Percentiles rank a stretch among this genome's conserved stretches.
These are phyloP conservation scores for Willisornis vidua DNA, from an alignment of 2,113 vertebrate genomes.

Conservation along the genomic window DNA sequence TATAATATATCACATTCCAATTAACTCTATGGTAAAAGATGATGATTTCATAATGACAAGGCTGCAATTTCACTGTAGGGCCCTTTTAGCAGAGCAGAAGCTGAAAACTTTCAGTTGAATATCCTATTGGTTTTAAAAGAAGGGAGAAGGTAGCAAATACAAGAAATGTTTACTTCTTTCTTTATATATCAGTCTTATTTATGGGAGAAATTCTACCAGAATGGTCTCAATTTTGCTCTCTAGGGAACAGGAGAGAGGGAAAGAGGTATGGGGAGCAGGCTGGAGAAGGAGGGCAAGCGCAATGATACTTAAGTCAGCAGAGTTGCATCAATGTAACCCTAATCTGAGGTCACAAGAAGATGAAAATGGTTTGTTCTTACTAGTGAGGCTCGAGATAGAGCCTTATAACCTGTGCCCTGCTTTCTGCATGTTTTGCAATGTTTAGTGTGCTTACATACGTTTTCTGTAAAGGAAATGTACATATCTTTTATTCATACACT, in stretches of 20 bases:
- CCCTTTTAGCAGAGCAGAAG: neutral
- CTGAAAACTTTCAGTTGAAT: constrained; percentile 31
- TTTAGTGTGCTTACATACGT: neutral
- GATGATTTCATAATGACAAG: constrained; percentile 50
- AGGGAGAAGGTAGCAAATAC: neutral
- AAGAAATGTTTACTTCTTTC: neutral
- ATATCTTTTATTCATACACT: neutral
- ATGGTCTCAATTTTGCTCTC: neutral
- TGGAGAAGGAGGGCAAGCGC: neutral
- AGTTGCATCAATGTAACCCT: neutral
- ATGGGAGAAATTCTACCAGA: neutral
- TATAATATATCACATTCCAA: constrained; percentile 54
- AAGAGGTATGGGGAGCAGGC: neutral
- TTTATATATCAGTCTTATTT: neutral
- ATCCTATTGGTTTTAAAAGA: neutral
- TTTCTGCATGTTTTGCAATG: neutral
- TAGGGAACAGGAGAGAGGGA: neutral
- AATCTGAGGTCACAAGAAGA: neutral
- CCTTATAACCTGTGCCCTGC: neutral
- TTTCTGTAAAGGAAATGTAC: neutral
- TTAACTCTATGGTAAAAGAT: constrained; percentile 47
- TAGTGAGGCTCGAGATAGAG: neutral
- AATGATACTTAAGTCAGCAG: neutral
- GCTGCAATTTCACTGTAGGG: constrained; percentile 3
- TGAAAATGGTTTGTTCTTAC: neutral